These are phyloP conservation scores for Carterocephalus palaemon DNA, from an alignment of 2,888 invertebrate genomes.

Conservation along the genomic window DNA sequence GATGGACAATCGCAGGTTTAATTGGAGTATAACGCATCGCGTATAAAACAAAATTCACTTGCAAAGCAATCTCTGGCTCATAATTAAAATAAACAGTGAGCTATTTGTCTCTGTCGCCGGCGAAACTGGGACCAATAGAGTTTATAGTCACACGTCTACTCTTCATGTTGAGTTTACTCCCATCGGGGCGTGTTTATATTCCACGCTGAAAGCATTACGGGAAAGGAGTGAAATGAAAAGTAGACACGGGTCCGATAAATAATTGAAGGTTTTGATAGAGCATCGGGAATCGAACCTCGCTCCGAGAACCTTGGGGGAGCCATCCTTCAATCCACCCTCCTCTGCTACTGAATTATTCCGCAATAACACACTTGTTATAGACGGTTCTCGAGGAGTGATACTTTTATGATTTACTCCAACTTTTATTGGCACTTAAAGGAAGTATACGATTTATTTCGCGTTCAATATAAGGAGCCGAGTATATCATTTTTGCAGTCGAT, in stretches of 20 bases:
- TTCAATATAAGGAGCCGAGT: constrained; percentile 75
- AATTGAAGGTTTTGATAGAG: constrained; percentile 77
- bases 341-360: constrained; percentile 75
- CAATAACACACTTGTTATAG: constrained; percentile 79
- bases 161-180: constrained; percentile 60
- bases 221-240: constrained; percentile 77
- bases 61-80: constrained; percentile 10
- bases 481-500: constrained; percentile 72
- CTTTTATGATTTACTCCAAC: constrained; percentile 79
- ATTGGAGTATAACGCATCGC: constrained; percentile 16
- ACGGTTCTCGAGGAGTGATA: constrained; percentile 76
- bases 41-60: constrained; percentile 12
- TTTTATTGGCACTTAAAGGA: constrained; percentile 79
- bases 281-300: constrained; percentile 60
- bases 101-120: constrained; percentile 54
- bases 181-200: constrained; percentile 65
- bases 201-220: constrained; percentile 57
- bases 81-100: constrained; percentile 44
- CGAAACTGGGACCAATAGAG: constrained; percentile 45
- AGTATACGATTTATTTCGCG: constrained; percentile 77
- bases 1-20: constrained; percentile 18
- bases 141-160: constrained; percentile 54
- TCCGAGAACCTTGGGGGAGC: constrained; percentile 66
- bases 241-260: constrained; percentile 79
- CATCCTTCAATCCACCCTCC: constrained; percentile 72